phyloP scores from a whole-genome alignment of 2,113 vertebrate genomes.

The Dicerorhinus sumatrensis region DNA sequence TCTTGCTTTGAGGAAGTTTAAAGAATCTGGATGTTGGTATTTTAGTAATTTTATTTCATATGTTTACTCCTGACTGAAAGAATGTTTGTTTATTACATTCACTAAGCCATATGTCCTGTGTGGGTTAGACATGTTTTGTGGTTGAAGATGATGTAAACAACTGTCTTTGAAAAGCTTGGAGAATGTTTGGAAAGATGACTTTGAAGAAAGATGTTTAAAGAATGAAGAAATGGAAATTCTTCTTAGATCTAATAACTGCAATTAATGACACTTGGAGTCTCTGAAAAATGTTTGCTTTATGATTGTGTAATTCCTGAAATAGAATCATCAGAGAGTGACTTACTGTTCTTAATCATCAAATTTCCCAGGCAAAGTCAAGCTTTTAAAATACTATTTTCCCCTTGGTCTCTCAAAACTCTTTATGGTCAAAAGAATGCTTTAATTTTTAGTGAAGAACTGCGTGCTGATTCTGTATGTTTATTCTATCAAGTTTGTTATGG shows the following conservation, averaged over 20 bases:
- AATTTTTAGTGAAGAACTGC: slow-evolving; percentile 3
- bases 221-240: slow-evolving; percentile 47
- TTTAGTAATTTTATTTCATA: slow-evolving; percentile 47
- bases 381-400: slow-evolving; percentile 12
- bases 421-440: not conserved
- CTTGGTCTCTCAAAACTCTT: not conserved
- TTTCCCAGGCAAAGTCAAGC: not conserved
- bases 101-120: not conserved
- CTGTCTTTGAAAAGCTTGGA: slow-evolving; percentile 34
- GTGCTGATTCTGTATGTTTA: not conserved
- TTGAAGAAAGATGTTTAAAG: slow-evolving; percentile 65
- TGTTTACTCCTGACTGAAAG: slow-evolving; percentile 48
- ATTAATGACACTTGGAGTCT: not conserved
- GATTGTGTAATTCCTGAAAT: slow-evolving; percentile 38
- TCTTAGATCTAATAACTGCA: not conserved
- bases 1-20: not conserved
- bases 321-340: slow-evolving; percentile 10
- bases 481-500: not conserved
- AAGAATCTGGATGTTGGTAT: not conserved
- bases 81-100: slow-evolving; percentile 31
- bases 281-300: slow-evolving; percentile 3
- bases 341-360: slow-evolving; percentile 30
- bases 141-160: slow-evolving; percentile 25
- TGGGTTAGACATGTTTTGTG: not conserved
- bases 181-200: slow-evolving; percentile 40